Evolutionary conservation across 2,113 vertebrate genomes (phyloP).

Genomic region (Sciurus niger): DNA sequence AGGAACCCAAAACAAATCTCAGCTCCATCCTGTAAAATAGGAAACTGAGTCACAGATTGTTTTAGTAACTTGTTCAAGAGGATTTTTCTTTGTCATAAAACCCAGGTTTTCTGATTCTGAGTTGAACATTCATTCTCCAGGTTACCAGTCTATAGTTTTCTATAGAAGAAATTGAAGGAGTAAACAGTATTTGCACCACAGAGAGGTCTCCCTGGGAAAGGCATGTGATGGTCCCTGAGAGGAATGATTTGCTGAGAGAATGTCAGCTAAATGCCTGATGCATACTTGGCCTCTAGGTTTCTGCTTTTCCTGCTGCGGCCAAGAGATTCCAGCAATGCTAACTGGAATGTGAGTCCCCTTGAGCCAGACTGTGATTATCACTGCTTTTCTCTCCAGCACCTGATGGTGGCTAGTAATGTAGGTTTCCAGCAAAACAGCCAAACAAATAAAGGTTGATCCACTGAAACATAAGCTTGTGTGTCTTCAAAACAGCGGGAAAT

Average conservation of each 20-base stretch:
- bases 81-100: background rate
- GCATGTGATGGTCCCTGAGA: background rate
- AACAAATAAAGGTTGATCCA: background rate
- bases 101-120: background rate
- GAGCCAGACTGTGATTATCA: background rate
- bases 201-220: slow-evolving; percentile 55
- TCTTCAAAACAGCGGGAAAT: background rate
- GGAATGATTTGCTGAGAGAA: slow-evolving; percentile 16
- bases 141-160: background rate
- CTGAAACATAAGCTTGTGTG: background rate
- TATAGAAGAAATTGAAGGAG: background rate
- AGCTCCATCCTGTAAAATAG: background rate
- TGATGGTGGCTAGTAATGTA: background rate
- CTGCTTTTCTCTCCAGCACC: background rate
- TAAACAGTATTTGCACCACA: background rate
- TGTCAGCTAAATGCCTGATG: background rate
- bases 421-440: background rate
- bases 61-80: background rate
- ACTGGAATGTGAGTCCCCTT: background rate
- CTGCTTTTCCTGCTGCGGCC: slow-evolving; percentile 47
- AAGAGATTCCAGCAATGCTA: slow-evolving; percentile 12
- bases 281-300: background rate
- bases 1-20: background rate
- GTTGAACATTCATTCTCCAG: background rate
- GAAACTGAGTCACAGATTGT: background rate